A percentile compares a stretch with the other conserved stretches of the same genome.
Evolutionary conservation across 92 coral and sea anemone genomes (phyloP).

Genomic region (Heteractis magnifica): DNA sequence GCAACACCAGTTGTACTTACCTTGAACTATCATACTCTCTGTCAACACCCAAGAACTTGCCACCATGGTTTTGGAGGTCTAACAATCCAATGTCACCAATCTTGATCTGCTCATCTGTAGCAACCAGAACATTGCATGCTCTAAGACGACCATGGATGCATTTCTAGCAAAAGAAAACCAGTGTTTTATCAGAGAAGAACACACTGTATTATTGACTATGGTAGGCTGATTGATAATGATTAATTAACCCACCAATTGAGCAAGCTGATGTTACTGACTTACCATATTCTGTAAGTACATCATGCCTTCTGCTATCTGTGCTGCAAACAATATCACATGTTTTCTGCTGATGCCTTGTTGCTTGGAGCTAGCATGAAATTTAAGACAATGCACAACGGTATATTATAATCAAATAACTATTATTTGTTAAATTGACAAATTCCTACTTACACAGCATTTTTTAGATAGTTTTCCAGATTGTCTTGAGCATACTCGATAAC

Average conservation of each 20-base stretch:
- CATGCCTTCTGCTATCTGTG: slow-evolving; percentile 92
- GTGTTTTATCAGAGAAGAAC: too few species aligned
- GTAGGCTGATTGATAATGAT: too few species aligned
- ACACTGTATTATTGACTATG: too few species aligned
- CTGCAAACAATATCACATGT: slow-evolving; percentile 65
- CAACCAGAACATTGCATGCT: slow-evolving; percentile 83
- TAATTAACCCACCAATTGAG: too few species aligned
- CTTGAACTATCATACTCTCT: background rate
- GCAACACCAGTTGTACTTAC: background rate
- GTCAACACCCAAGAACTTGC: slow-evolving; percentile 35
- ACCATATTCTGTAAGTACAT: slow-evolving; percentile 78
- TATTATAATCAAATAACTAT: background rate
- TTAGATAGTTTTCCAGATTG: slow-evolving; percentile 63
- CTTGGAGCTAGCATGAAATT: background rate
- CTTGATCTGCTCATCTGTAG: slow-evolving; percentile 64
- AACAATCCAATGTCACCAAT: slow-evolving; percentile 73
- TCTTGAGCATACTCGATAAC: slow-evolving; percentile 61
- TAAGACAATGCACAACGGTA: too few species aligned
- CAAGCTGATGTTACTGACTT: background rate
- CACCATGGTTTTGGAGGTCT: slow-evolving; percentile 47
- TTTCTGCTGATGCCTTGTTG: background rate
- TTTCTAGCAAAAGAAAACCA: slow-evolving; percentile 24
- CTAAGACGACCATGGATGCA: slow-evolving; percentile 81
- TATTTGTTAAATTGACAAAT: background rate
- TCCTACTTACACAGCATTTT: slow-evolving; percentile 34